Evolutionary conservation across 2,113 vertebrate species (phyloP), one percentile per base, ranked within the genome.

Genomic region (Panthera tigris): DNA sequence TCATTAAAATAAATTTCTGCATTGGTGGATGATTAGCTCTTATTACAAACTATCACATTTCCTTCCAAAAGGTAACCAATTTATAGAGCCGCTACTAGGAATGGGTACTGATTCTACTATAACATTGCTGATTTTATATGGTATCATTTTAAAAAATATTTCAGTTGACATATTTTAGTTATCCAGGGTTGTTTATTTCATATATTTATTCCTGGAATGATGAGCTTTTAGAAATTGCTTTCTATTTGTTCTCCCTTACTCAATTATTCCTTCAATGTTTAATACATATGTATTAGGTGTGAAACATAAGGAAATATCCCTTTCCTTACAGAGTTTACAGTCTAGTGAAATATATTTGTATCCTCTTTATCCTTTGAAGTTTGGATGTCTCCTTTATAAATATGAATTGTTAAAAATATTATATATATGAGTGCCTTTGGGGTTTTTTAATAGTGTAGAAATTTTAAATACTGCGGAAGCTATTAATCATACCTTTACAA

Each of bases 401-500:
- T 36, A 45, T 27, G 29, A 74, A 74, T 74, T 65, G 76, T 86
- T 11, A 0, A 16, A 69, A 85, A 48, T 61, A 68, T 45, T 23
- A 2, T 36, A 61, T 19, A 36, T 86, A 86, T 76, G 36, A 91
- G 48, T 16, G 2, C 45, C 14, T 83, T 78, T 41, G 10, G 57
- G 15, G 0, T 50, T 80, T 71, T 88, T 57, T 12, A 83, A 73
- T 86, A 18, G 61, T 33, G 68, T 50, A 55, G 11, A 90, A 61
- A 63, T 68, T 79, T 86, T 93, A 93, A 94, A 92, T 88, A 39
- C 71, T 88, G 33, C 71, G 93, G 31, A 93, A 66, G 41, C 7
- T 91, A 65, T 63, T 21, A 69, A 39, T 92, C 23, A 65, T 55
- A 21, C 23, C 21, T 63, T 90, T 80, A 94, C 0, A 48, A 80